phyloP scores from a whole-genome alignment of 2,888 invertebrate species.

The Ochropleura plecta region DNA sequence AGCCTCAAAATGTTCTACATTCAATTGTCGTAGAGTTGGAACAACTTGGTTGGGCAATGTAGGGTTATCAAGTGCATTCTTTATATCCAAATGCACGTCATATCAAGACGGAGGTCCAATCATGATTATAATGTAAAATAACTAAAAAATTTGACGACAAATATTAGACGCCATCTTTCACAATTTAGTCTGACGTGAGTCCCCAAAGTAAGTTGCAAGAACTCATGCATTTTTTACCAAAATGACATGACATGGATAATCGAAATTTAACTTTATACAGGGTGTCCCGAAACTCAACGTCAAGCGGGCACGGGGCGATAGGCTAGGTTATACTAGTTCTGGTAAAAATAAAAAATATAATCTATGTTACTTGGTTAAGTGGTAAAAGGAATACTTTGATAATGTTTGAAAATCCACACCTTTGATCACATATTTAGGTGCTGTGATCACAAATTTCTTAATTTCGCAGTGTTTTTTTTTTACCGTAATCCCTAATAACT shows the following conservation, averaged over 20 bases:
- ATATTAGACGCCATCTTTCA: background rate
- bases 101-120: background rate
- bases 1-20: background rate
- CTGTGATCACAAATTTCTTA: too few species aligned
- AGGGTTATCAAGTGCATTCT: background rate
- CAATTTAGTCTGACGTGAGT: background rate
- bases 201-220: background rate
- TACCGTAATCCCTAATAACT: too few species aligned
- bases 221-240: background rate
- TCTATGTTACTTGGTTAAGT: too few species aligned
- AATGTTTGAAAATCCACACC: too few species aligned
- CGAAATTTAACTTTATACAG: background rate
- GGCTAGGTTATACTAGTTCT: too few species aligned
- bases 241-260: background rate
- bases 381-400: too few species aligned
- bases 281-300: too few species aligned
- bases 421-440: too few species aligned
- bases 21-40: background rate
- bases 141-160: background rate
- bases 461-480: too few species aligned
- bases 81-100: background rate
- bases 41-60: background rate
- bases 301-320: too few species aligned
- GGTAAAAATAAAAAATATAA: too few species aligned
- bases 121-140: background rate